Evolutionary conservation across 2,888 invertebrate species (phyloP), one percentile per base, ranked within the genome.

Genomic region (Diarsia rubi): DNA sequence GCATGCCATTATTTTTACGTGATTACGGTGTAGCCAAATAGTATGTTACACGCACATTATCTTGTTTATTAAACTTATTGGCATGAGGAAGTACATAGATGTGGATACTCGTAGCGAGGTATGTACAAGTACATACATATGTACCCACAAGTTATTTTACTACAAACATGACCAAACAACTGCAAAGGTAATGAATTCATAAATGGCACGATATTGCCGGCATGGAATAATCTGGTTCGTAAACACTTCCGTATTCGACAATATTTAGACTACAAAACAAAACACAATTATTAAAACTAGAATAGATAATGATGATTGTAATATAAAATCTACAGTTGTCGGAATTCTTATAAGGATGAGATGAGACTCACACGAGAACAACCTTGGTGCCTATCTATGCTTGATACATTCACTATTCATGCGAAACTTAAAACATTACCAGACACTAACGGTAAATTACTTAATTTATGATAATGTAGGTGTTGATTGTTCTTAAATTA

Each of bases 1-100:
- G 72, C 81, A 62, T 84, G 60, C 9, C 19, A 80, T 70, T 65
- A 71, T 64, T 70, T 78, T 67, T 47, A 66, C 54, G 45, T 70
- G 75, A 79, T 70, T 81, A 62, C 66, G 49, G 70, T 71, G 75
- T 75, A 42, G 12, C 60, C 42, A 73, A 84, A 67, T 62, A 60
- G 31, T 80, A 21, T 75, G 80, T 67, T 80, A 70, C 69, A 79
- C 70, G 81, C 70, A 70, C 49, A 68, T 79, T 68, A 16, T 44
- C 47, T 6, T 52, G 37, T 75, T 75, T 81, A 75, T 60, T 69
- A n/a, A 62, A 63, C 27, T 57, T 76, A 64, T 71, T 45, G 44
- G 27, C 24, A 60, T 54, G 59, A 14, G 42, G 42, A 67, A 81
- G 52, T 67, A 49, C 31, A 44, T 42, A 64, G 0, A 37, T 37